These are phyloP conservation scores for Nannoperca obscura DNA, from an alignment of 2,797 vertebrate genomes.

Conservation along the genomic window DNA sequence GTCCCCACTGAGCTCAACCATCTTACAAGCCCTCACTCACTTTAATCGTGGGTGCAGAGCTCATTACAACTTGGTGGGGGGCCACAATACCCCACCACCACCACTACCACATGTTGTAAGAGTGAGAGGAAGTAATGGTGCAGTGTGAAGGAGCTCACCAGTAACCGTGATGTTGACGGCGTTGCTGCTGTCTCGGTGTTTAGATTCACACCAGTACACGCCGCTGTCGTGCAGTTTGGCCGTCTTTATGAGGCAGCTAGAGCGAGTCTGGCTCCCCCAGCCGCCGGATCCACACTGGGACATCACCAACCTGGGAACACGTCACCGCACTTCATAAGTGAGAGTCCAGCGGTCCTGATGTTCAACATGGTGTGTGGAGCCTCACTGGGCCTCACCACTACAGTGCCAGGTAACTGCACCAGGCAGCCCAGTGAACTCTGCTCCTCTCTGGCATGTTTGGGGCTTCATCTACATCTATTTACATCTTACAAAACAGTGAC, in stretches of 20 bases:
- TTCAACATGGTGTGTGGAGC: too few species aligned
- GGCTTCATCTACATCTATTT: too few species aligned
- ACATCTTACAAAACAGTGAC: too few species aligned
- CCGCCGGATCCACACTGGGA: conserved; percentile 4
- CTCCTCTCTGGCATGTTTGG: too few species aligned
- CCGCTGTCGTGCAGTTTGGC: conserved; percentile 16
- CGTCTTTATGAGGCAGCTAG: not conserved
- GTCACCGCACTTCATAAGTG: not conserved
- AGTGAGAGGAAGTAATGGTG: not conserved
- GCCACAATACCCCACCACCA: too few species aligned
- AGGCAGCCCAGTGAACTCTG: too few species aligned
- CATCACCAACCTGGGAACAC: conserved; percentile 13
- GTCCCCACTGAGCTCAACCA: too few species aligned
- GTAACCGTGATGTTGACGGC: conserved; percentile 50
- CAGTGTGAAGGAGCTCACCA: not conserved
- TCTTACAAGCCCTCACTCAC: not conserved
- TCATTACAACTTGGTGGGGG: too few species aligned
- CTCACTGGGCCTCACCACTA: too few species aligned
- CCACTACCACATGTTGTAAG: too few species aligned
- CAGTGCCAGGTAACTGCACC: too few species aligned
- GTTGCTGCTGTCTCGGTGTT: conserved; percentile 42
- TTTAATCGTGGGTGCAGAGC: not conserved
- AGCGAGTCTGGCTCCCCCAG: not conserved
- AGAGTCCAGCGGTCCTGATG: too few species aligned
- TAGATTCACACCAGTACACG: conserved; percentile 69